These are phyloP conservation scores for Axis porcinus DNA, from an alignment of 2,113 vertebrate genomes.

Conservation along the genomic window DNA sequence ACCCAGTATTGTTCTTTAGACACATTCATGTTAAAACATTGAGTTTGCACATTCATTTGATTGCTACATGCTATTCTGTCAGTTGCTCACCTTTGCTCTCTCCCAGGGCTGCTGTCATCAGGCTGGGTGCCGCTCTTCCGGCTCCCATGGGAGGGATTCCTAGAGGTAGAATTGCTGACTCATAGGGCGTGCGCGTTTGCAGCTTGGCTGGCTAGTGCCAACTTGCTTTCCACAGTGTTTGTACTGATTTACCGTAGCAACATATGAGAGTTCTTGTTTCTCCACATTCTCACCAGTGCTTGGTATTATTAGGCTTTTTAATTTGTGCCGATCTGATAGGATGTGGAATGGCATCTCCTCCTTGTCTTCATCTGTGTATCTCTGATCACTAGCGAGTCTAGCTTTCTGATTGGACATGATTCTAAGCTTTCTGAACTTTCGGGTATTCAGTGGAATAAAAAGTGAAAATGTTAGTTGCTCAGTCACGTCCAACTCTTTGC, in stretches of 20 bases:
- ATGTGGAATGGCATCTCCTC: background rate
- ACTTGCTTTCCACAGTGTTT: background rate
- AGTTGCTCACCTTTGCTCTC: background rate
- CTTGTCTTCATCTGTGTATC: background rate
- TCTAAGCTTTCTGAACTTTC: background rate
- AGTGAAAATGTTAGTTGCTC: background rate
- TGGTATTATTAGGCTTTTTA: background rate
- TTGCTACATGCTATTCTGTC: accelerated
- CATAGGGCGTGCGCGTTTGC: accelerated
- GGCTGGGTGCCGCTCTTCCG: accelerated
- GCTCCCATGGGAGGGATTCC: background rate
- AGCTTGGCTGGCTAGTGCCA: background rate
- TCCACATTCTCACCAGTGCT: background rate
- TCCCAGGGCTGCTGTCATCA: background rate
- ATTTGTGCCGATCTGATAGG: background rate
- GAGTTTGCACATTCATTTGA: background rate
- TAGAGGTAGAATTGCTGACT: background rate
- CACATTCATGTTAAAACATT: background rate
- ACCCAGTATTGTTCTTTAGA: background rate
- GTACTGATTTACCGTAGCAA: accelerated
- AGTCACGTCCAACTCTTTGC: background rate
- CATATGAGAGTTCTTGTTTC: background rate
- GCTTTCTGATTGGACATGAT: background rate
- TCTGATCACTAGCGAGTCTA: background rate
- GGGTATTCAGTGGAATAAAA: background rate